phyloP scores from a whole-genome alignment of 2,797 vertebrate species.

The Silurus lanzhouensis region DNA sequence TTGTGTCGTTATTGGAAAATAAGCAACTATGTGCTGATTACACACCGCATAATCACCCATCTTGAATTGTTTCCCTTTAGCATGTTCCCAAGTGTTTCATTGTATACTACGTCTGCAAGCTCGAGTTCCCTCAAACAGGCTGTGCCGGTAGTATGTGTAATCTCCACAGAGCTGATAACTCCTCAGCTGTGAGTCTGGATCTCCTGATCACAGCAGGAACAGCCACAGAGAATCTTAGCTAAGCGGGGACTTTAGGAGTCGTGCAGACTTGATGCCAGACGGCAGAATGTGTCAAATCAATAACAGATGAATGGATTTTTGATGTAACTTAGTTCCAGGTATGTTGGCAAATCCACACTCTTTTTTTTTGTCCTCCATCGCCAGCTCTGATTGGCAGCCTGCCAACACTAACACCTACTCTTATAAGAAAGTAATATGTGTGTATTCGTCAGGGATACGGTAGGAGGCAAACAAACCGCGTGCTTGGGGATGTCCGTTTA shows the following conservation, averaged over 20 bases:
- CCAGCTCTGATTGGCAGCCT: neutral
- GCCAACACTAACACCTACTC: neutral
- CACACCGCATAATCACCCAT: neutral
- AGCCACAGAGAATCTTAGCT: constrained; percentile 20
- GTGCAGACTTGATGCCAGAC: constrained; percentile 6
- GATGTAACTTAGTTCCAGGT: neutral
- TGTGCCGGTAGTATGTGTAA: constrained; percentile 6
- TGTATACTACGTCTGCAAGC: constrained; percentile 11
- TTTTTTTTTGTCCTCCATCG: neutral
- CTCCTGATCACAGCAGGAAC: constrained; percentile 18
- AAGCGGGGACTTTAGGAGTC: constrained; percentile 14
- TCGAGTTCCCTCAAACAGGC: constrained; percentile 16
- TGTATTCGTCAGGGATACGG: too few species aligned
- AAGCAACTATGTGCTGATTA: neutral
- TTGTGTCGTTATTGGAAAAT: neutral
- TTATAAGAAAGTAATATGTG: neutral
- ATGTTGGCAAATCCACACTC: constrained; percentile 3
- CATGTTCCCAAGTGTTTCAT: neutral
- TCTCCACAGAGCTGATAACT: constrained; percentile 11
- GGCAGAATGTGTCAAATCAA: constrained; percentile 18
- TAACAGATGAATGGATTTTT: constrained; percentile 38
- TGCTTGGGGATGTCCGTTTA: neutral
- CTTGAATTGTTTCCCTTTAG: neutral
- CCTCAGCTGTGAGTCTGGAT: constrained; percentile 16
- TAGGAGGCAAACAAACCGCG: neutral